Base-by-base conservation (phyloP, 2,797 vertebrate species). In the Gephyroberyx darwinii region DNA sequence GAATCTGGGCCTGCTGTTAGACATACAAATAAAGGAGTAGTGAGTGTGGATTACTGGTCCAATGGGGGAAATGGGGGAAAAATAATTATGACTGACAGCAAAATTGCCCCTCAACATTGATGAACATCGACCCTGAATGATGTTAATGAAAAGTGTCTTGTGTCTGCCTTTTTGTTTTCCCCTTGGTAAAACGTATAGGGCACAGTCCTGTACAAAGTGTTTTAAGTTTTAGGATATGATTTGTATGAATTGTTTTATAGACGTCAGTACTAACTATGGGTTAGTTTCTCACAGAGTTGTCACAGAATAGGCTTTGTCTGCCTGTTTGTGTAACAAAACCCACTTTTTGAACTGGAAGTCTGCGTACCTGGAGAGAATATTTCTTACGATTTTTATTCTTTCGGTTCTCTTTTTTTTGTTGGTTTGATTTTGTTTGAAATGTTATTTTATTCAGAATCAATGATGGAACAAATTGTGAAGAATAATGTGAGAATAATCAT, bases 401-500 rank as follows among this genome's bases (percentile, higher is more conserved):
- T 71, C 3, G 19, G 66, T 66, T 64, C 0, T 14, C 8, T 17
- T 74, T 53, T 64, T 62, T 67, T 76, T 54, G 19, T 57, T 58
- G 1, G 57, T 71, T 41, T 31, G 9, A 22, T 7, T 14, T n/a
- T 67, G 53, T 59, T 62, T 52, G 5, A 57, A 53, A 19, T 57
- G 26, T 81, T 62, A 56, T 65, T 71, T 55, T 31, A 60, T 74
- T 68, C 62, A 68, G 55, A 82, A 67, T 43, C 16, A 37, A 5
- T 64, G 71, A 71, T 82, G 74, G 75, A 75, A 19, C 69, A n/a
- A 69, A 65, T 56, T 75, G n/a, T 76, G 48, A 74, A 78, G 26
- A 26, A 26, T 26, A 26, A 67, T 12, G 30, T 79, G 65, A 57
- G 66, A 83, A 81, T 81, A 43, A 77, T 77, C 58, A 67, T 59